Evolutionary conservation across 2,113 vertebrate genomes (phyloP), one percentile per base, ranked within the genome.

Genomic region (Turdus rufiventris): DNA sequence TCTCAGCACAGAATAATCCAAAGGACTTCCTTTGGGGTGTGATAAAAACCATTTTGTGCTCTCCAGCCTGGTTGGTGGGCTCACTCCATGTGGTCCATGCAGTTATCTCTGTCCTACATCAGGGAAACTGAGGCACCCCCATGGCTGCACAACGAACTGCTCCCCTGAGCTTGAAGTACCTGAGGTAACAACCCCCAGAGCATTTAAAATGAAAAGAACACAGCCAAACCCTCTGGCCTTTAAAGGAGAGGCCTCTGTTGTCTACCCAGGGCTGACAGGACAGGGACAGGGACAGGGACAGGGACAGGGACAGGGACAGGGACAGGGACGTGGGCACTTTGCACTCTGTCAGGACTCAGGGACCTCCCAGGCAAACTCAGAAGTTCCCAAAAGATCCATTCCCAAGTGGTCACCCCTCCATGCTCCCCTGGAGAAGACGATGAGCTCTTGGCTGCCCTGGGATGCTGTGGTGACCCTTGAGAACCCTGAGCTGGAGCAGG

Each of bases 201-300:
- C 18, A 28, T 66, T 31, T 24, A 11, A 45, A 48, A 45, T 57
- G 8, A 18, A 34, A 48, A 33, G 4, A 74, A 20, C 33, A 17
- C 36, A 21, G 25, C 12, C 36, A 40, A 4, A 16, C n/a, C 16
- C 23, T 9, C 42, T 54, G 57, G 12, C 4, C 71, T 34, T n/a
- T 14, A 24, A 24, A 57, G 43, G 62, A 91, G 63, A 60, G 29
- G 14, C 1, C 1, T 31, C 58, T 0, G 0, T 4, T 47, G 51
- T 12, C 26, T 25, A 3, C 18, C 29, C 43, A 63, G 45, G n/a
- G 40, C 81, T 68, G 36, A 8, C 48, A 58, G 54, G 21, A 24
- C 47, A 48, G 47, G 40, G 20, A 10, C 19, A 67, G 38, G 33
- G 38, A 38, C 38, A 38, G 38, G 38, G 38, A 38, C 38, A 38